Base-by-base conservation (phyloP, 1,140 invertebrate species). In the Drosophila athabasca region DNA sequence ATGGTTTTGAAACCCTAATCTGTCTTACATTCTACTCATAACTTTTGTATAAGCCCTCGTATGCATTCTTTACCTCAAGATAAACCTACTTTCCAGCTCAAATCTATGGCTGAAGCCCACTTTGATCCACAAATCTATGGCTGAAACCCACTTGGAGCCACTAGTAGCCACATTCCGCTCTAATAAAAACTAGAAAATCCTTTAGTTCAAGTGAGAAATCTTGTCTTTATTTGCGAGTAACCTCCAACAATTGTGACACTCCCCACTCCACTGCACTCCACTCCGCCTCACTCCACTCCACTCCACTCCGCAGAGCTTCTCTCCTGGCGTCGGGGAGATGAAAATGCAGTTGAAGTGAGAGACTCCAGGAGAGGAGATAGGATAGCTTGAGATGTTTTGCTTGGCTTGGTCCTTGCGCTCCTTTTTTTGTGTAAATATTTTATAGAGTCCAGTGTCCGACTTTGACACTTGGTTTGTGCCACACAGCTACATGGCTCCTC, bases 371-470 rank as follows among this genome's bases (percentile, higher is more conserved):
- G 31, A 17, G 15, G 31, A 31, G 48, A 68, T 68, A 57, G 19
- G 48, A 68, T 68, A 57, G 19, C 41, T 48, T 53, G 31, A 68
- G 68, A 52, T 67, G 45, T 60, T 41, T 50, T 43, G 22, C 49
- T 54, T 51, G 11, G 8, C 5, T 26, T 35, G 13, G 65, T 51
- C 48, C 73, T 64, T 66, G 55, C 50, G 65, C 46, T 73, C 46
- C 49, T 29, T 6, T 6, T 9, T 52, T 72, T 59, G 71, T 80
- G 64, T 73, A 65, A 61, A 82, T 74, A 78, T 83, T 78, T 73
- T 51, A 61, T 61, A 49, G 49, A 53, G 43, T 69, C 66, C 64
- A 41, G 43, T 69, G 66, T 69, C 66, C 64, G 66, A 69, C 66
- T 69, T 57, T 69, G 66, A 69, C 66, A 69, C 57, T 52, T 64